These are phyloP conservation scores for Propithecus coquereli DNA, from an alignment of 2,113 vertebrate species.

Conservation along the genomic window DNA sequence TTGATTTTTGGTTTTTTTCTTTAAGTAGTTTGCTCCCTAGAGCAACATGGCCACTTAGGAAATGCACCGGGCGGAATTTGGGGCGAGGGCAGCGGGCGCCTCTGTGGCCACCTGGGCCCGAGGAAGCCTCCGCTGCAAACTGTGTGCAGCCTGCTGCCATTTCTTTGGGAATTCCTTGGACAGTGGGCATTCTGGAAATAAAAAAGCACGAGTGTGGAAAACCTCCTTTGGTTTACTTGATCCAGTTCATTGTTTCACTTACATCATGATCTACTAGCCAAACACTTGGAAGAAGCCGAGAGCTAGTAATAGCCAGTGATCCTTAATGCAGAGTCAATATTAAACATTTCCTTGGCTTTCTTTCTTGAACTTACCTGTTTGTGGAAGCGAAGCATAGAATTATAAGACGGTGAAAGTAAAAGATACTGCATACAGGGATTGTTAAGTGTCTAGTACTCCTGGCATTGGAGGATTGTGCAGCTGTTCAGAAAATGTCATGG, in stretches of 20 bases:
- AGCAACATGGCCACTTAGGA: background rate
- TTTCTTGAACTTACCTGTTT: background rate
- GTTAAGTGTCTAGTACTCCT: too few relatives aligned
- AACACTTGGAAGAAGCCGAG: background rate
- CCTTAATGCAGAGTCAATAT: fast-evolving
- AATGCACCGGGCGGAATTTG: background rate
- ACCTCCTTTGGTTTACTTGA: fast-evolving
- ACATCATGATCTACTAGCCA: fast-evolving
- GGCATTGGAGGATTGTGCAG: fast-evolving
- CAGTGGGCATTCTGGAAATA: too few relatives aligned
- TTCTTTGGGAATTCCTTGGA: background rate
- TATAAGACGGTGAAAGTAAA: too few relatives aligned
- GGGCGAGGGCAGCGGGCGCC: background rate
- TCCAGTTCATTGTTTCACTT: background rate
- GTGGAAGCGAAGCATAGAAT: background rate
- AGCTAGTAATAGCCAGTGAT: too few relatives aligned
- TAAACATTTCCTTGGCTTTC: fast-evolving
- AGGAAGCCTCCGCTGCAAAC: fast-evolving
- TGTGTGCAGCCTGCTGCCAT: fast-evolving
- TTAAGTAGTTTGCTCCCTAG: background rate
- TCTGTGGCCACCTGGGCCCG: fast-evolving
- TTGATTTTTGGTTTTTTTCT: background rate
- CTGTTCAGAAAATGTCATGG: fast-evolving
- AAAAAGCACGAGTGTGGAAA: background rate
- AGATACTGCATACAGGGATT: fast-evolving